Evolutionary conservation across 2,113 vertebrate genomes (phyloP), one percentile per base, ranked within the genome.

Genomic region (Bufo gargarizans): DNA sequence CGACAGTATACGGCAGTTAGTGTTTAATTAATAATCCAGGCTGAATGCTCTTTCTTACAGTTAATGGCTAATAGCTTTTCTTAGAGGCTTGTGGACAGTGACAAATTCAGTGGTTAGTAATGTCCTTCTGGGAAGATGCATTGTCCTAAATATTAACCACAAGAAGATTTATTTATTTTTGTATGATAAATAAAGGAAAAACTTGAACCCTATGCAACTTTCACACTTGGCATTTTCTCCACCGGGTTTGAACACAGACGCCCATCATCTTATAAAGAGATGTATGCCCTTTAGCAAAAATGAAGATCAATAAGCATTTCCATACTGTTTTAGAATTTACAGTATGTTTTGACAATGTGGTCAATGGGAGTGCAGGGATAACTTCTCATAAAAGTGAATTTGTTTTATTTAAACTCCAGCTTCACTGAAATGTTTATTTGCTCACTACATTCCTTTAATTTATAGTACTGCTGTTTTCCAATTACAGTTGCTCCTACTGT

Each of bases 61-160:
- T 76, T 76, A 76, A 76, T 76, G 45, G 49, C 19, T 76, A 76
- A 76, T 76, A 7, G 72, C 16, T 76, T 76, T 76, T 49, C 72
- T 49, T 47, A 9, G 47, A 76, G 47, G 16, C 72, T 19, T 20
- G 16, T 11, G 47, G 72, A 76, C 72, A 76, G 47, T 76, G 72
- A 76, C 72, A 76, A 76, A 76, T 76, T 76, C 17, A 76, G 45
- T 76, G 45, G 72, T 76, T 76, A 76, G 45, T 19, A 20, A 49
- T 9, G 72, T 50, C 72, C 72, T 76, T 76, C 72, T 76, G 17
- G 72, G 50, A 76, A 76, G 45, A 49, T 76, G 16, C 47, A 76
- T 50, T 19, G 71, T 20, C 11, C 20, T 20, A 76, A 76, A 76
- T 50, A 76, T 76, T 45, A 50, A 50, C 16, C 16, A 20, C 45